Evolutionary conservation across 2,797 vertebrate species (phyloP).

Genomic region (Staurois parvus): DNA sequence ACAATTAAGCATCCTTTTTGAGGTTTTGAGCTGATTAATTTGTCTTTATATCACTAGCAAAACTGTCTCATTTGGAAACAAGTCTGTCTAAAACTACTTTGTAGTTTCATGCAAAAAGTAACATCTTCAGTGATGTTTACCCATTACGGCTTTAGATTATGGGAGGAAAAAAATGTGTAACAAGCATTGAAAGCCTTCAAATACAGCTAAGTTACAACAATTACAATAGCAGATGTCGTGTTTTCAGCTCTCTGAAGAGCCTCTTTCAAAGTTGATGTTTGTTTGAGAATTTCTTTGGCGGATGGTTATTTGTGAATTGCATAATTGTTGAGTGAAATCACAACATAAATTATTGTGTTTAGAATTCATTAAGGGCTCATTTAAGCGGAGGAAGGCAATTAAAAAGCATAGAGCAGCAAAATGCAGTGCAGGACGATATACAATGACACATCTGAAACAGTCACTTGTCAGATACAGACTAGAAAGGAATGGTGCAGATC

Average conservation of each 20-base stretch:
- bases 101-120: neutral
- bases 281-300: slow-evolving; percentile 32
- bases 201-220: slow-evolving; percentile 29
- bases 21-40: too few relatives aligned
- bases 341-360: slow-evolving; percentile 56
- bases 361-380: slow-evolving; percentile 41
- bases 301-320: slow-evolving; percentile 43
- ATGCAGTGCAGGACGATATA: neutral
- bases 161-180: slow-evolving; percentile 2
- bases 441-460: slow-evolving; percentile 5
- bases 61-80: neutral
- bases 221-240: slow-evolving; percentile 48
- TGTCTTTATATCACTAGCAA: neutral
- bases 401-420: slow-evolving; percentile 9
- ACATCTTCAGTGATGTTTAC: neutral
- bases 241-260: slow-evolving; percentile 13
- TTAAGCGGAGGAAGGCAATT: slow-evolving; percentile 8
- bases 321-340: slow-evolving; percentile 53
- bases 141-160: neutral
- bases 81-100: neutral
- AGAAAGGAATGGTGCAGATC: neutral
- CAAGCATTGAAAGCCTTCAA: slow-evolving; percentile 40
- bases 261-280: slow-evolving; percentile 41
- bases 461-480: neutral
- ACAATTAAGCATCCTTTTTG: too few relatives aligned